Base-by-base conservation (phyloP, 1,140 invertebrate genomes). In the Pachyrhynchus sulphureomaculatus region DNA sequence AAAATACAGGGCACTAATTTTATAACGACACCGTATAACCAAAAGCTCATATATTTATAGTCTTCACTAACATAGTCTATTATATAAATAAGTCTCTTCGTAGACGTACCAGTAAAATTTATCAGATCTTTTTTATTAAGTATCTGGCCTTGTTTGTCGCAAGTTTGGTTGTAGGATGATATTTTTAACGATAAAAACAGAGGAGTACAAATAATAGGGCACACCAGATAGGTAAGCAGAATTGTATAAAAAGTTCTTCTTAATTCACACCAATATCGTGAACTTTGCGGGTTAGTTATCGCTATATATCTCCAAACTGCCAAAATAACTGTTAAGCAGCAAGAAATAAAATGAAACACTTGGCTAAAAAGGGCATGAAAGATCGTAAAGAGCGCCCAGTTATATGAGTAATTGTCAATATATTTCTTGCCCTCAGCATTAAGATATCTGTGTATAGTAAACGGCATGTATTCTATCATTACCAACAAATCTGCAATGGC, bases 291-390 rank as follows among this genome's bases (percentile, higher is more conserved):
- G 74, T 85, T 85, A 0, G 84, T 88, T 0, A 96, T 91, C 0
- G 92, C 92, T n/a, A 97, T 87, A 73, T 94, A 97, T 5, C 95
- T 81, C 91, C 95, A 98, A 4, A 97, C 86, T 0, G 95, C 95
- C 32, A 98, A 75, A 1, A 91, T 91, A 0, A 98, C 88, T 0
- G 94, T 96, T 56, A 98, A 75, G 86, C 91, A 96, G 53, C 95
- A 96, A 0, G 93, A 93, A 39, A 96, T 90, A 0, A 94, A 96
- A 76, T 98, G 95, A 71, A 88, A 87, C 0, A 94, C 89, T 77
- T 91, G 84, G 6, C 83, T 82, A 74, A 95, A 96, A 64, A 92
- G 85, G 2, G 88, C 90, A 74, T 94, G 91, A 65, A 93, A 89
- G 45, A 91, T 82, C 0, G 92, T 86, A 72, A 91, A 95, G 1